A percentile compares a stretch with the other conserved stretches of the same genome.
phyloP scores from a whole-genome alignment of 2,113 vertebrate genomes.

The Echinops telfairi region DNA sequence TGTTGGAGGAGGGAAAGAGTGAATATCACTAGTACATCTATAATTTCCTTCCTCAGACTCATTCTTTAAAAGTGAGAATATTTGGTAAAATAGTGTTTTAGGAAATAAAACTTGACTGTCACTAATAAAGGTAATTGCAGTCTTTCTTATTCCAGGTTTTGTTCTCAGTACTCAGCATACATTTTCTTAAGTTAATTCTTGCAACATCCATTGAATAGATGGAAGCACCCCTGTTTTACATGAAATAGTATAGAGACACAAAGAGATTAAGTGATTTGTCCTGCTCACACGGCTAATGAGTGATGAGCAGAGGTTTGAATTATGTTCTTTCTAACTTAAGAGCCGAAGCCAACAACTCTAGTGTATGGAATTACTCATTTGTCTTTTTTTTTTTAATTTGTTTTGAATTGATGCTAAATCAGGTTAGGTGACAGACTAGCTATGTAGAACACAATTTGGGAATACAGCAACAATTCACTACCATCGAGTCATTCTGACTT shows the following conservation, averaged over 20 bases:
- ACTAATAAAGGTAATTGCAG: background rate
- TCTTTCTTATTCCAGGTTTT: background rate
- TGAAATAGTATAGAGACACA: conserved; percentile 29
- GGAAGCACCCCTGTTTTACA: background rate
- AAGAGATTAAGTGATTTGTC: conserved; percentile 4
- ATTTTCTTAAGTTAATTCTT: conserved; percentile 33
- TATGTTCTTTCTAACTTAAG: background rate
- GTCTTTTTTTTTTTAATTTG: background rate
- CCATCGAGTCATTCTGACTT: too few species aligned
- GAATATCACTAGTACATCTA: background rate
- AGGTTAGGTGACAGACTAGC: conserved; percentile 39
- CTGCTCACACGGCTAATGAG: background rate
- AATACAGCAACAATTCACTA: too few species aligned
- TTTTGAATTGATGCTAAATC: background rate
- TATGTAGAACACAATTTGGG: conserved; percentile 37
- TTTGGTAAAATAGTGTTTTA: too few species aligned
- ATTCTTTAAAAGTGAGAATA: background rate
- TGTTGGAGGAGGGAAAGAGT: background rate
- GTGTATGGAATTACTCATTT: background rate
- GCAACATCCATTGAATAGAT: background rate
- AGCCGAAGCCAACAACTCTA: background rate
- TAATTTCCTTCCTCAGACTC: conserved; percentile 45
- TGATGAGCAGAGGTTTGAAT: conserved; percentile 34
- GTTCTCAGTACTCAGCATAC: conserved; percentile 23
- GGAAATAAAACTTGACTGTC: background rate